Conservation (phyloP, 2,797 vertebrate species). For the Pithecia hirsuta region DNA sequence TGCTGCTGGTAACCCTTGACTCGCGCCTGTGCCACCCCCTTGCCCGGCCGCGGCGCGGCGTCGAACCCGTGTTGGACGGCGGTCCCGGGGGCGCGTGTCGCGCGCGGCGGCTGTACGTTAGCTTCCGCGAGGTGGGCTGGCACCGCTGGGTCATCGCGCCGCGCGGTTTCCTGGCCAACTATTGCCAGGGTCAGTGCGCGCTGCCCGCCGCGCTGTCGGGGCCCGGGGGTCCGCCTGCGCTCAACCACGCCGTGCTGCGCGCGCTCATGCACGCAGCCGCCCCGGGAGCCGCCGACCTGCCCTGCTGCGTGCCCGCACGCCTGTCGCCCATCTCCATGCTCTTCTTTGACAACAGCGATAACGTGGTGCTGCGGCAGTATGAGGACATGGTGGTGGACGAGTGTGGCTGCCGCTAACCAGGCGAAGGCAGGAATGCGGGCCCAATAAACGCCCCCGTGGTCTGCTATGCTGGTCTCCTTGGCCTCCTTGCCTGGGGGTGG, state of each 20-base stretch:
- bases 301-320: constrained; percentile 94
- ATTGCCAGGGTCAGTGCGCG: constrained; percentile 94
- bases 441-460: constrained; percentile 28
- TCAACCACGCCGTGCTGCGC: constrained; percentile 96
- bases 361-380: constrained; percentile 95
- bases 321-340: constrained; percentile 96
- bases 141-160: constrained; percentile 98
- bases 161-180: constrained; percentile 96
- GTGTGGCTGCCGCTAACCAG: constrained; percentile 91
- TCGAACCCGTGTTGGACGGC: constrained; percentile 62
- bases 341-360: constrained; percentile 95
- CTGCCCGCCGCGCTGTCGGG: constrained; percentile 85
- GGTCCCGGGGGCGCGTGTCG: constrained; percentile 89
- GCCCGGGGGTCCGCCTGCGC: constrained; percentile 87
- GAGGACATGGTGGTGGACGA: constrained; percentile 98
- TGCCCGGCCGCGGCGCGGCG: constrained; percentile 69
- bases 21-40: constrained; percentile 87
- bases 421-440: too few species aligned
- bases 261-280: constrained; percentile 93
- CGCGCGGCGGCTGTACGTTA: constrained; percentile 91
- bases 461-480: background rate
- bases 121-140: constrained; percentile 97
- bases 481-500: background rate
- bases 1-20: constrained; percentile 91
- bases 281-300: constrained; percentile 87